These are phyloP conservation scores for Pteropus rufus DNA, from an alignment of 2,797 vertebrate genomes.

Conservation along the genomic window DNA sequence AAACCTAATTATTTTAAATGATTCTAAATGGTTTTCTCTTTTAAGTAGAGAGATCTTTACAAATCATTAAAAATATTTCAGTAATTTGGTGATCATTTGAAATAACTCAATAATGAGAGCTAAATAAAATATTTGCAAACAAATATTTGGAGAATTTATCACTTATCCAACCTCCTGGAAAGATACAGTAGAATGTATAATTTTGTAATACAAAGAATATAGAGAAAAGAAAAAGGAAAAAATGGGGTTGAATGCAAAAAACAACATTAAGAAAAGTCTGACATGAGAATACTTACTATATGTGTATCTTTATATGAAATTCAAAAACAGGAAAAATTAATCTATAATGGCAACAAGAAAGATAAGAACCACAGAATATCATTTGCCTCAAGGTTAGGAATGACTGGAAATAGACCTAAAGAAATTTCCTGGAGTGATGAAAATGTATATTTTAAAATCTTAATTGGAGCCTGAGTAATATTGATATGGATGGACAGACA, in stretches of 20 bases:
- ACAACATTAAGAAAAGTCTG: too few species aligned
- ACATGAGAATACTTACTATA: neutral
- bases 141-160: too few species aligned
- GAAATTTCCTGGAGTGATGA: neutral
- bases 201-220: too few species aligned
- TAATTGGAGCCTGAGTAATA: neutral
- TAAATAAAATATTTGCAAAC: too few species aligned
- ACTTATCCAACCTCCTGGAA: too few species aligned
- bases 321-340: neutral
- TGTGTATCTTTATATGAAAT: neutral
- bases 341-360: neutral
- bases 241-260: too few species aligned
- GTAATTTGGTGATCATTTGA: neutral
- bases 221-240: too few species aligned
- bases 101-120: neutral
- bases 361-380: neutral
- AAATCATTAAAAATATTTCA: neutral
- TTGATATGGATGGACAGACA: neutral
- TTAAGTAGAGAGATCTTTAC: neutral
- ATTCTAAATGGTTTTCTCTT: neutral
- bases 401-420: neutral
- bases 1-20: neutral
- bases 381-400: neutral
- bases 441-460: neutral
- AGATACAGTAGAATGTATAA: too few species aligned